Evolutionary conservation across 2,797 vertebrate species (phyloP), one percentile per base, ranked within the genome.

Genomic region (Pogoniulus pusillus): DNA sequence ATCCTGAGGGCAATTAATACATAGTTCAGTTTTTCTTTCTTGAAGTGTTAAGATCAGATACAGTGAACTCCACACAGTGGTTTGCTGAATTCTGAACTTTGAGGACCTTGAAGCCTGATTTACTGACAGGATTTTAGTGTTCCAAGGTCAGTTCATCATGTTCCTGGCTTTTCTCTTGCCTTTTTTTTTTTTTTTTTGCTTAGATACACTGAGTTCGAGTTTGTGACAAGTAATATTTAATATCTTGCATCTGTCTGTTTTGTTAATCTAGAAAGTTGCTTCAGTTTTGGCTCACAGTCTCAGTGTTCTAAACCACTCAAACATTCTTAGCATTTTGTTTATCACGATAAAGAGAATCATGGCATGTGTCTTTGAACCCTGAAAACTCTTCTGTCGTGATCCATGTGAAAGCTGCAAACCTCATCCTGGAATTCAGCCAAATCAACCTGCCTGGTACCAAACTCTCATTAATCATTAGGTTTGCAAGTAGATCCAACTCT

Each of bases 191-290:
- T 93, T 85, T 85, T 86, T 65, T 53, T 91, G 41, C 1, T 2
- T 79, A 57, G 71, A 94, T 83, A 41, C 35, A 34, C 58, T 88
- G 91, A 88, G 91, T 94, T 96, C 93, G 93, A 92, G 78, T 60
- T 57, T 93, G 68, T 96, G 91, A 96, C 95, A 94, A 92, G 57
- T 32, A 93, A 74, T 41, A 72, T 85, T 95, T 95, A 95, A 96
- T 94, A 91, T 87, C 90, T 95, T 95, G 87, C 96, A 96, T 96
- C 92, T 96, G 95, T 93, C 68, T 79, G 71, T 77, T 91, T 91
- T 82, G 53, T 53, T 95, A 91, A 85, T 92, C 76, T 86, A 70
- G 75, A 30, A 90, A 86, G 60, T 47, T 73, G 53, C 73, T 95
- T 27, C 57, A 47, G 22, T 92, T 94, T 93, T 93, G 89, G 77